Percentiles rank a stretch among this genome's conserved stretches.
Evolutionary conservation across 2,888 invertebrate species (phyloP).

Genomic region (Conus canariensis): DNA sequence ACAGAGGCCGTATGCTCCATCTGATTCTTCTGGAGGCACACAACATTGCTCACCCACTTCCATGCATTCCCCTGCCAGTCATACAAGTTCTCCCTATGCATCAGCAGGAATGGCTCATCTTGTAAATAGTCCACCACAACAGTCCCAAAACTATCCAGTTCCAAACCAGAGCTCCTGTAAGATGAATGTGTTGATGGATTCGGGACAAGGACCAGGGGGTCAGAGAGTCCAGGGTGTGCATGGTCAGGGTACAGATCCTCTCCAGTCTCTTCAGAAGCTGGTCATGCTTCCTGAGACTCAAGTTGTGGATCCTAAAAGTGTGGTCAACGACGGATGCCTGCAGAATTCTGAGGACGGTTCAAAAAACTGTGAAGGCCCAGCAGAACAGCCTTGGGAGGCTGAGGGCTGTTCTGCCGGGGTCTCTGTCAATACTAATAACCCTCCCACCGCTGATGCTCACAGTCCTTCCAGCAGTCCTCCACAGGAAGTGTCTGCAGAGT

Average conservation of each 20-base stretch:
- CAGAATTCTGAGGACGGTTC: constrained; percentile 61
- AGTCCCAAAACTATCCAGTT: constrained; percentile 27
- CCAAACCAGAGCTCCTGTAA: constrained; percentile 37
- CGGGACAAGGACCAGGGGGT: constrained; percentile 34
- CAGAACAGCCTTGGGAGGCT: constrained; percentile 55
- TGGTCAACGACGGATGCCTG: constrained; percentile 73
- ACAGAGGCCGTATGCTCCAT: constrained; percentile 43
- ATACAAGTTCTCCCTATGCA: constrained; percentile 62
- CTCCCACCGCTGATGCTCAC: constrained; percentile 30
- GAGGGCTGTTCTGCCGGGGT: constrained; percentile 55
- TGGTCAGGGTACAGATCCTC: constrained; percentile 58
- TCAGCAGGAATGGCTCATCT: constrained; percentile 56
- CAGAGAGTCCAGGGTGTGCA: neutral
- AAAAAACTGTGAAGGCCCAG: constrained; percentile 68
- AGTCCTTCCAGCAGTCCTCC: neutral
- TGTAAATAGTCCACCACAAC: constrained; percentile 49
- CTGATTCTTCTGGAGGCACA: constrained; percentile 44
- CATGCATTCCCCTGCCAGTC: constrained; percentile 57
- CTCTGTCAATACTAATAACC: constrained; percentile 39
- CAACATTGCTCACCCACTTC: constrained; percentile 55
- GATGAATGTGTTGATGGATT: constrained; percentile 42
- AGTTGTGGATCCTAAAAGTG: constrained; percentile 76
- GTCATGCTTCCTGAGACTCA: constrained; percentile 72
- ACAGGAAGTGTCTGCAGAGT: neutral
- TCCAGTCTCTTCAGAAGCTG: constrained; percentile 74